Evolutionary conservation across 2,797 vertebrate genomes (phyloP), one percentile per base, ranked within the genome.

Genomic region (Anguilla pacifica): DNA sequence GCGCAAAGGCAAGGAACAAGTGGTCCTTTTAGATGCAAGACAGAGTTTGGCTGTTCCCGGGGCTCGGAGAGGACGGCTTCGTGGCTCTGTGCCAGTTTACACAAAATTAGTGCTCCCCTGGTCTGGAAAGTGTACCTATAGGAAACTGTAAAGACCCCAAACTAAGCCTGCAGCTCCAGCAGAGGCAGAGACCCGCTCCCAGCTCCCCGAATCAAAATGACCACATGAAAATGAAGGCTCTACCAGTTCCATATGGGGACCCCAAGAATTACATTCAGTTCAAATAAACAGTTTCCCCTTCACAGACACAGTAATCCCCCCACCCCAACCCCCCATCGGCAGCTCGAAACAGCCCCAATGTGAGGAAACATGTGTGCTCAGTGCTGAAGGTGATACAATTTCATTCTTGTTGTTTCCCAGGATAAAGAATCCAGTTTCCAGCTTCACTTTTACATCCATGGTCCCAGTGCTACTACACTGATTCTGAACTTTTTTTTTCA

Each of bases 171-270:
- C 81, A 88, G 90, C 88, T 89, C 86, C 72, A 89, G 88, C 87
- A 57, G 35, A 84, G 87, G 87, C 88, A 90, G 86, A 88, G 88
- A 39, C 83, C 89, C 89, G 88, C 90, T 89, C 90, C 88, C 74
- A 86, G 86, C 89, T 91, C 88, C 72, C 84, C 86, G 89, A 92
- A 92, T 93, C 90, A 92, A 93, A 93, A 89, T 90, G 91, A 92
- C 90, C 91, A 93, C 90, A 93, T 91, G 85, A 92, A 93, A 92
- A 93, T 92, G 90, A 92, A 91, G 91, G 90, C 91, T 93, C 92
- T 92, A 91, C 89, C 89, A 92, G 91, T 91, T 91, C 89, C 92
- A 92, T 91, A 92, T 92, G 90, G 90, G 74, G 90, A 91, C 90
- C 91, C 90, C 90, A 87, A 89, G 91, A 92, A 90, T 91, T 91